These are phyloP conservation scores for Carlito syrichta DNA, from an alignment of 2,113 vertebrate genomes.

Conservation along the genomic window DNA sequence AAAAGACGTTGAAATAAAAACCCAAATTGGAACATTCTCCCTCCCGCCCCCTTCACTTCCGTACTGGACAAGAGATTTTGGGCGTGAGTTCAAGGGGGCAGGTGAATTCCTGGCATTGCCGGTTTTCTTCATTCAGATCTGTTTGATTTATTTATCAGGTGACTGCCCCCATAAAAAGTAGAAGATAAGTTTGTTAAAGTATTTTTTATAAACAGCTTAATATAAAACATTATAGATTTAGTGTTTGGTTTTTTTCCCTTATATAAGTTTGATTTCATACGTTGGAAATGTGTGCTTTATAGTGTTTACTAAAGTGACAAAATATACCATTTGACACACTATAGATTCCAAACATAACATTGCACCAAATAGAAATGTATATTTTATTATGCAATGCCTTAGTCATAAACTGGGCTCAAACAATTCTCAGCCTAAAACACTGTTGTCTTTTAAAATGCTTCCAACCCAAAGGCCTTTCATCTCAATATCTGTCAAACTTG, in stretches of 20 bases:
- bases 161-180: slow-evolving; percentile 63
- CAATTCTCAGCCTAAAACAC: slow-evolving; percentile 83
- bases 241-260: slow-evolving; percentile 69
- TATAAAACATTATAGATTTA: slow-evolving; percentile 74
- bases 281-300: slow-evolving; percentile 68
- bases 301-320: slow-evolving; percentile 76
- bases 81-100: slow-evolving; percentile 61
- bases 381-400: slow-evolving; percentile 87
- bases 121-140: slow-evolving; percentile 55
- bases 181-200: slow-evolving; percentile 76
- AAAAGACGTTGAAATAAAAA: slow-evolving; percentile 53
- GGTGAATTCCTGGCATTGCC: slow-evolving; percentile 58
- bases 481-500: slow-evolving; percentile 87
- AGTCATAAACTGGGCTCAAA: slow-evolving; percentile 85
- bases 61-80: slow-evolving; percentile 42
- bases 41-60: slow-evolving; percentile 13
- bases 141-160: slow-evolving; percentile 73
- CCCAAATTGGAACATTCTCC: slow-evolving; percentile 35
- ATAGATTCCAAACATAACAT: slow-evolving; percentile 79
- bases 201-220: slow-evolving; percentile 78
- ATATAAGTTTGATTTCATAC: slow-evolving; percentile 75
- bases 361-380: slow-evolving; percentile 85
- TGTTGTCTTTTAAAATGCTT: slow-evolving; percentile 87
- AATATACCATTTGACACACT: slow-evolving; percentile 77
- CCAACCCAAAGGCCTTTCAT: slow-evolving; percentile 90